Evolutionary conservation across 2,888 invertebrate genomes (phyloP).

Genomic region (Caenorhabditis doughertyi): DNA sequence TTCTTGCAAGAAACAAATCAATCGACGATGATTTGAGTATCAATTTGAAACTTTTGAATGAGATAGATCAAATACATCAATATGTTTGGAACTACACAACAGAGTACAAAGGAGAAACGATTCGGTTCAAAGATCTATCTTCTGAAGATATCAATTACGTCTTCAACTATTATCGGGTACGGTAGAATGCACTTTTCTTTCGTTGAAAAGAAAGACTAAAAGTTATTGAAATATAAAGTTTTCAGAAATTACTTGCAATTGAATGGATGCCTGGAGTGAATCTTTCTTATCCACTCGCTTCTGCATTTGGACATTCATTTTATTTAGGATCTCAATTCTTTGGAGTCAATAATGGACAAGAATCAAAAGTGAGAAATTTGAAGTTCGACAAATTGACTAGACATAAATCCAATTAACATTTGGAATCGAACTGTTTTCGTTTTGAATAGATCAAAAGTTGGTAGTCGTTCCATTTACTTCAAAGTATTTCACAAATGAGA

Average conservation of each 20-base stretch:
- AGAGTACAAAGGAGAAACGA: conserved; percentile 54
- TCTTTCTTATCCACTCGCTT: conserved; percentile 74
- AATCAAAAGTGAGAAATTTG: conserved; percentile 26
- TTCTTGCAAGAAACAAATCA: conserved; percentile 74
- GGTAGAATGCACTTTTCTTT: conserved; percentile 35
- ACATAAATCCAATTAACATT: conserved; percentile 2
- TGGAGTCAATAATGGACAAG: conserved; percentile 71
- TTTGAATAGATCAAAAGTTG: background rate
- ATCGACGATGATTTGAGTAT: conserved; percentile 62
- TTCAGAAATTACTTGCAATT: conserved; percentile 63
- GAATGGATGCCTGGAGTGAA: conserved; percentile 68
- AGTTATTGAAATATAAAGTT: conserved; percentile 5
- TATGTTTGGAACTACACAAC: conserved; percentile 69
- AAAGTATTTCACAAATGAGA: background rate
- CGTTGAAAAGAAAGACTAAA: background rate
- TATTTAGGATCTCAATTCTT: conserved; percentile 78
- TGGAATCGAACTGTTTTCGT: background rate
- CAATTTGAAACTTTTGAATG: conserved; percentile 70
- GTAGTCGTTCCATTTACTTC: background rate
- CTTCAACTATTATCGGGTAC: conserved; percentile 71
- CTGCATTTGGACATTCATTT: conserved; percentile 74
- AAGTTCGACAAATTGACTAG: background rate
- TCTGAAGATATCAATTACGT: conserved; percentile 71
- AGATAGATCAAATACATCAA: conserved; percentile 73
- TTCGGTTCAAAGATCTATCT: conserved; percentile 66